Base-by-base conservation (phyloP, 2,888 invertebrate species). In the Lasioglossum lativentre region DNA sequence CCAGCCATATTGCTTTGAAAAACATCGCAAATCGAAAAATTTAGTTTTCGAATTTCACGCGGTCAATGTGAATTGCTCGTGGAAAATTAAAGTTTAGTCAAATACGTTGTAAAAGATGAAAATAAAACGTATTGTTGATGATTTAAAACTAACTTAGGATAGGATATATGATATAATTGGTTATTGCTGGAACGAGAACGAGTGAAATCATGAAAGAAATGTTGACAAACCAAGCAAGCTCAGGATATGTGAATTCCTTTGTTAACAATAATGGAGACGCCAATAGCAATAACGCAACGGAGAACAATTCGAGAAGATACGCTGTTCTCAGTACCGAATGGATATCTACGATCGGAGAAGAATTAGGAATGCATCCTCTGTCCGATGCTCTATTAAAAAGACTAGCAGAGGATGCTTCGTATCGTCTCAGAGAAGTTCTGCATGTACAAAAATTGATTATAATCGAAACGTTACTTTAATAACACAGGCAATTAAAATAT, bases 391-490 rank as follows among this genome's bases (percentile, higher is more conserved):
- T 95, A 42, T 85, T 94, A 19, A 85, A 91, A 71, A 93, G 94
- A 90, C 86, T 95, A 14, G 94, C 95, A 5, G 95, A 95, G 83
- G 95, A 95, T 92, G 95, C 95, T 66, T 95, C 95, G 0, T 95
- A 95, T 88, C 93, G 94, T 63, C 89, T 95, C 34, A 90, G 95
- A 86, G 95, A 95, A 92, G 93, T 95, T 87, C 90, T 95, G 71
- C 94, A 95, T 75, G 95, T 95, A 86, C 81, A 88, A 75, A 47
- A 23, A 82, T 78, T 47, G 23, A n/a, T 38, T 56, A 52, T 5
- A 47, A 19, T 19, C 27, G 12, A 16, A 0, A 14, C 6, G 4
- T 10, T 23, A 34, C 2, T 5, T 27, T 5, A n/a, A 30, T 3
- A 71, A 40, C 23, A 4, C 5, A 0, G 8, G 12, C n/a, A 30